A percentile compares a stretch with the other conserved stretches of the same genome.
Evolutionary conservation across 1,140 invertebrate species (phyloP).

Genomic region (Lerema accius): DNA sequence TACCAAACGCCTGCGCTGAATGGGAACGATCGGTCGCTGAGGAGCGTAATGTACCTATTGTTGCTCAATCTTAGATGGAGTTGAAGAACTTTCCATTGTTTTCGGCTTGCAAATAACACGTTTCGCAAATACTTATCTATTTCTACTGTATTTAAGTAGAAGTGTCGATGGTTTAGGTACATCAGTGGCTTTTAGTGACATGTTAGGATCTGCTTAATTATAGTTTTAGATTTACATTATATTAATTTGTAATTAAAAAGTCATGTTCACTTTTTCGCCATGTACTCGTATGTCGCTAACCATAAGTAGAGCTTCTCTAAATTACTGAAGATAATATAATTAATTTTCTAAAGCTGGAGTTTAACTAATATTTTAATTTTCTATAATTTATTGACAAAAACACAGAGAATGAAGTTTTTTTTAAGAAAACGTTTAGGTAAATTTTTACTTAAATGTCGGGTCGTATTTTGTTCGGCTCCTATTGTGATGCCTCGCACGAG

Average conservation of each 20-base stretch:
- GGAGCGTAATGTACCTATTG: constrained; percentile 23
- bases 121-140: too few relatives aligned
- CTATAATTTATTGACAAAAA: not conserved
- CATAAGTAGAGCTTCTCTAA: too few relatives aligned
- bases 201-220: too few relatives aligned
- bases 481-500: constrained; percentile 69
- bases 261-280: too few relatives aligned
- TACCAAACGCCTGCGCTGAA: constrained; percentile 51
- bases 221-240: too few relatives aligned
- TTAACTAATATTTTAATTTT: not conserved
- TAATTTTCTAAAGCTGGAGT: too few relatives aligned
- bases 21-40: constrained; percentile 45
- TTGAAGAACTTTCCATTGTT: constrained; percentile 4
- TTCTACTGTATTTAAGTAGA: too few relatives aligned
- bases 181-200: too few relatives aligned
- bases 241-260: too few relatives aligned
- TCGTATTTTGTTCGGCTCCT: constrained; percentile 47
- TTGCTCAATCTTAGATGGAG: constrained; percentile 20
- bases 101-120: not conserved
- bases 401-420: not conserved
- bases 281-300: too few relatives aligned
- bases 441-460: constrained; percentile 39
- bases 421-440: constrained; percentile 35
- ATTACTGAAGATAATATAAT: too few relatives aligned
- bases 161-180: too few relatives aligned